These are phyloP conservation scores for Lanistes nyassanus DNA, from an alignment of 1,140 invertebrate genomes.

Conservation along the genomic window DNA sequence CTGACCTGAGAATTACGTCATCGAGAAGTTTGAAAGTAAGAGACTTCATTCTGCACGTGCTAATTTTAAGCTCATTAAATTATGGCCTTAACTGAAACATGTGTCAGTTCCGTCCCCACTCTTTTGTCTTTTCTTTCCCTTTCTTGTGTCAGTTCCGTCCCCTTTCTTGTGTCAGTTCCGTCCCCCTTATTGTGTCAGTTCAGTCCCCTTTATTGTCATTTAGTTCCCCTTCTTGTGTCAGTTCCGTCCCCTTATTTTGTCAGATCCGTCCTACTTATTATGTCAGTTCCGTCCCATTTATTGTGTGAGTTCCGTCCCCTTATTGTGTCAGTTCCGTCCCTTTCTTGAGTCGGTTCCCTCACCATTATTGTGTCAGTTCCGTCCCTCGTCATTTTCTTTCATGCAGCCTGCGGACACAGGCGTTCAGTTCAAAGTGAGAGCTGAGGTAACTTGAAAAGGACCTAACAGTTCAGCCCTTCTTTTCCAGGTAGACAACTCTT, in stretches of 20 bases:
- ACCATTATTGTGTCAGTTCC: too few relatives aligned
- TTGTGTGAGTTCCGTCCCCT: background rate
- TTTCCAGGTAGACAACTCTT: conserved; percentile 69
- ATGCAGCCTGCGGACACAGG: background rate
- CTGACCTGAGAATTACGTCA: conserved; percentile 81
- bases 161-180: background rate
- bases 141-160: background rate
- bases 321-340: too few relatives aligned
- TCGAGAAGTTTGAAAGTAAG: conserved; percentile 76
- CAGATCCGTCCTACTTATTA: background rate
- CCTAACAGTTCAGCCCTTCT: background rate
- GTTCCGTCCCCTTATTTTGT: background rate
- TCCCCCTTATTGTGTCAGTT: too few relatives aligned
- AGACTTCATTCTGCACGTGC: background rate
- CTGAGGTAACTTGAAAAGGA: background rate
- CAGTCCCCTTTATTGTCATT: background rate
- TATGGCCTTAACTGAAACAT: background rate
- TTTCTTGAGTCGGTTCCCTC: too few relatives aligned
- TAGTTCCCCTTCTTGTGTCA: background rate
- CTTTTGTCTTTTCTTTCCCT: background rate
- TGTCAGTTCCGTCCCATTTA: background rate
- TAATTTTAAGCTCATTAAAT: background rate
- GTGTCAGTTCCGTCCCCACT: too few relatives aligned
- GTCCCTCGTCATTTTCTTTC: too few relatives aligned
- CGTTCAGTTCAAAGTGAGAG: background rate